Evolutionary conservation across 2,888 invertebrate species (phyloP), one percentile per base, ranked within the genome.

Genomic region (Melipona beecheii): DNA sequence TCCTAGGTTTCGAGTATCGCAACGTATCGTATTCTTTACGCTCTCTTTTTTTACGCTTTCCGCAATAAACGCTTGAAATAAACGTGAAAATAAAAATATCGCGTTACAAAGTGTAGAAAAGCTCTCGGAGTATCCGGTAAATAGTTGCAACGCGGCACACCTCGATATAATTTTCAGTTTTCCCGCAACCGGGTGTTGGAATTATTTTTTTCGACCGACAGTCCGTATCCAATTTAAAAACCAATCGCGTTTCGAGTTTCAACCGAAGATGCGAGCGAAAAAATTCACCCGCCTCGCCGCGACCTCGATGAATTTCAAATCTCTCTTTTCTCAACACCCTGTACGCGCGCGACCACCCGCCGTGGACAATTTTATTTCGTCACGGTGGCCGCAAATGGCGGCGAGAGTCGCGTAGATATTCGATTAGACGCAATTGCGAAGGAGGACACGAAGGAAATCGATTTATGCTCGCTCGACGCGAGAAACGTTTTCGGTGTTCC

Each of bases 321-420:
- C 50, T 24, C 11, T 54, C 13, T 21, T 31, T 31, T 6, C 13
- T 5, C 9, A 15, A 52, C 52, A 69, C 6, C 27, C 52, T 27
- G 68, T 3, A 17, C 60, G 17, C 19, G 21, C 24, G 5, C 65
- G 2, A n/a, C 2, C n/a, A 19, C n/a, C 15, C 17, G 9, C 24
- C 68, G 13, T 15, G 17, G 36, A 27, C 52, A 69, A 52, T 56
- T 71, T 58, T 24, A 71, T 36, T 50, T 13, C 31, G 31, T 52
- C 62, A 71, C 62, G 68, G 58, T 50, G 49, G 49, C 56, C 56
- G 60, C 24, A 72, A 72, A 72, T 72, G 49, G 71, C 49, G 21
- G n/a, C 1, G 19, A 21, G 56, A 24, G 52, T 15, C 71, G 70
- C 58, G 60, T 70, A 75, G 75, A 50, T 50, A 24, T 71, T 76